These are phyloP conservation scores for Petrocephalus microphthalmus DNA, from an alignment of 2,113 vertebrate species.

Conservation along the genomic window DNA sequence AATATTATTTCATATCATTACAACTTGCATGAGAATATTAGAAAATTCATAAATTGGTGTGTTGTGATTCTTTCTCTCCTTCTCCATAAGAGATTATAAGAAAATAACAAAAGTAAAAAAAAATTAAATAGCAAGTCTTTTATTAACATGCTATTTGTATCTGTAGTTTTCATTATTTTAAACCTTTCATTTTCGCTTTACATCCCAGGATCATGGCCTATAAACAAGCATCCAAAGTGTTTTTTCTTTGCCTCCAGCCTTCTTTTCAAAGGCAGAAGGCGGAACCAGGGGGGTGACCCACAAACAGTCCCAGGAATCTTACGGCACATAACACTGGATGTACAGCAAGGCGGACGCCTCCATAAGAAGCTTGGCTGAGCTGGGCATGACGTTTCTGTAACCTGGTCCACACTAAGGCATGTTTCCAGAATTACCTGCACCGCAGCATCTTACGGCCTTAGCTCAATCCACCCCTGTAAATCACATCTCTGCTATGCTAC, in stretches of 20 bases:
- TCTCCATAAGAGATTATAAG: neutral
- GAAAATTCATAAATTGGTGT: neutral
- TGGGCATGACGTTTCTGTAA: neutral
- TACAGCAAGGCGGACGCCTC: neutral
- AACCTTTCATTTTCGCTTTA: neutral
- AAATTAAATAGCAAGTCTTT: neutral
- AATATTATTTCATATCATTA: neutral
- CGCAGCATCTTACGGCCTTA: neutral
- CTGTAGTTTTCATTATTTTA: neutral
- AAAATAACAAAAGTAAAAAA: neutral
- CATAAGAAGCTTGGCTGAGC: neutral
- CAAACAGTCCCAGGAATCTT: no score
- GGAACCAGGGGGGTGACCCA: no score
- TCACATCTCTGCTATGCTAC: neutral
- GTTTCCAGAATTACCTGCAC: neutral
- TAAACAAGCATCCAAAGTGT: neutral
- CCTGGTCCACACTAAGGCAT: neutral
- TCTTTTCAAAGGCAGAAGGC: no score
- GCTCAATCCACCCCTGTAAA: neutral
- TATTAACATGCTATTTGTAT: neutral
- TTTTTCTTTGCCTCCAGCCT: no score
- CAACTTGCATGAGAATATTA: neutral
- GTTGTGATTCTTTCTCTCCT: neutral
- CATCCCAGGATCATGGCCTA: neutral
- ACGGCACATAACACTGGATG: no score